Evolutionary conservation across 2,888 invertebrate genomes (phyloP), one percentile per base, ranked within the genome.

Genomic region (Mythimna albipuncta): DNA sequence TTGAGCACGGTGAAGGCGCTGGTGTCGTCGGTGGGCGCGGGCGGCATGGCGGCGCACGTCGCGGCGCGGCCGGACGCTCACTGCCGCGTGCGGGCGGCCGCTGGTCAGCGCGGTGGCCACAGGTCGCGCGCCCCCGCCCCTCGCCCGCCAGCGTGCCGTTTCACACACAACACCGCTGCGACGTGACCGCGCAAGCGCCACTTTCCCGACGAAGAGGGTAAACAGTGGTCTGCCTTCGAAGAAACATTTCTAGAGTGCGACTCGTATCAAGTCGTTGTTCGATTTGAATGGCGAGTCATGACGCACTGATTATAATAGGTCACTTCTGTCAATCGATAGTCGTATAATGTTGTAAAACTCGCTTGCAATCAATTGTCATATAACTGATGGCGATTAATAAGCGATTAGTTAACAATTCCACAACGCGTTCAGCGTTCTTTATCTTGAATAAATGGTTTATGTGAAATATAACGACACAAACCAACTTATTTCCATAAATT

Each of bases 1-100:
- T 89, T 89, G 85, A 92, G 85, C 69, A 95, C 91, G 77, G 94
- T 91, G 88, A 94, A 94, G 62, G 93, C 92, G 87, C 89, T 89
- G 64, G 89, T 75, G 69, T 91, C 90, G 69, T 90, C 88, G 73
- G 89, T 78, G 62, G 90, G 84, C 75, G 89, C 89, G 77, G 93
- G 89, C 69, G 94, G 92, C 95, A 94, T 94, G 87, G 89, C 91
- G 87, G 81, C 86, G 88, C 75, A 85, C 79, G 72, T 13, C 55
- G 55, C 26, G 55, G 7, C 38, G 55, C 84, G 86, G 78, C 79
- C 74, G 72, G 58, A 72, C 85, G 78, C 75, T 77, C 80, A 84
- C 88, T 86, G 87, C 75, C 79, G 81, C 83, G 82, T 59, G 73
- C 66, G 70, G 85, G 82, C 72, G 85, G 82, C 86, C 85, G 78